Evolutionary conservation across 2,797 vertebrate species (phyloP).

Genomic region (Oreortyx pictus): DNA sequence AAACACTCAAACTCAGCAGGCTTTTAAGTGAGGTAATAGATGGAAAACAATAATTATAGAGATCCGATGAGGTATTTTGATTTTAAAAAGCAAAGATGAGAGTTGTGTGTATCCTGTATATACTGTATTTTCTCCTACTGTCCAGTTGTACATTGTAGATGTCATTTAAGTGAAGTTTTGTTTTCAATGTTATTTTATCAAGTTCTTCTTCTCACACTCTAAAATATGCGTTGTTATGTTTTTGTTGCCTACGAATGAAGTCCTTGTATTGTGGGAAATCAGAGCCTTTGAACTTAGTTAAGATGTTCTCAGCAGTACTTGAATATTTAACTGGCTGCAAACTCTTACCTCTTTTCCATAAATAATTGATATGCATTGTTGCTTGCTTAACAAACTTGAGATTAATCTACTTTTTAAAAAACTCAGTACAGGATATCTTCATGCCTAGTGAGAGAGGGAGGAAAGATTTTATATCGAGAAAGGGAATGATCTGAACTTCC

Average conservation of each 20-base stretch:
- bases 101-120: no score
- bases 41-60: not conserved
- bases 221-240: not conserved
- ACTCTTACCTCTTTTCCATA: not conserved
- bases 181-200: not conserved
- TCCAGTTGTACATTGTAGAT: accelerated
- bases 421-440: not conserved
- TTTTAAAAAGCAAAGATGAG: not conserved
- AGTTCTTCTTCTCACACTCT: not conserved
- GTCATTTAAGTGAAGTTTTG: not conserved
- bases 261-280: not conserved
- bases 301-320: accelerated
- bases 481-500: not conserved
- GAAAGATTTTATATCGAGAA: not conserved
- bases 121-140: not conserved
- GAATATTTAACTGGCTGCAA: not conserved
- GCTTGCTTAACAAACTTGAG: not conserved
- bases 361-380: not conserved
- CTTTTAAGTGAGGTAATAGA: not conserved
- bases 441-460: not conserved
- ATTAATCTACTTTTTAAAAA: conserved; percentile 13
- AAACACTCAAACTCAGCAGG: not conserved
- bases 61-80: not conserved
- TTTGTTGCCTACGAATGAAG: not conserved
- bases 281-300: not conserved